A percentile compares a stretch with the other conserved stretches of the same genome.
Evolutionary conservation across 2,888 invertebrate species (phyloP).

Genomic region (Sclerodermus sp.): DNA sequence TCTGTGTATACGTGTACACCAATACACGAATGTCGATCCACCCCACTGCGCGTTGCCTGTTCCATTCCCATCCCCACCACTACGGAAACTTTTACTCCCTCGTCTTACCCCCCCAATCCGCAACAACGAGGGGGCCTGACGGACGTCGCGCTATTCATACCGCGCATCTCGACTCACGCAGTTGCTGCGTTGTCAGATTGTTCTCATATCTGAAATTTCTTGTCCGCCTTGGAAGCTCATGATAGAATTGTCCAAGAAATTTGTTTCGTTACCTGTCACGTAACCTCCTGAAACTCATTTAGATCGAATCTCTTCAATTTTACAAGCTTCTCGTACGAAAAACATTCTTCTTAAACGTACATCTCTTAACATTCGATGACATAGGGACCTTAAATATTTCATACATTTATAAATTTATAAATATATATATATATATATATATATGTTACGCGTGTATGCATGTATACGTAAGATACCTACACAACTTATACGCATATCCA

Average conservation of each 20-base stretch:
- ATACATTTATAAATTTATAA: no score
- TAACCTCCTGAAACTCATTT: no score
- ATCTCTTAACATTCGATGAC: no score
- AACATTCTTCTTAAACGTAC: no score
- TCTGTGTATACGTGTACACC: slow-evolving; percentile 12
- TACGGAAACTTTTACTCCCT: slow-evolving; percentile 32
- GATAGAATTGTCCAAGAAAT: slow-evolving; percentile 13
- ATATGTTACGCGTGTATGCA: background rate
- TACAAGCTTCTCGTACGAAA: no score
- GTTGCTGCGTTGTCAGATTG: slow-evolving; percentile 37
- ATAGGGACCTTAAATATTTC: no score
- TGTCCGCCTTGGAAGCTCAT: background rate
- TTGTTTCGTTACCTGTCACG: no score
- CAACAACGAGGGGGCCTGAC: slow-evolving; percentile 19
- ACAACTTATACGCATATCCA: no score
- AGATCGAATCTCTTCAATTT: no score
- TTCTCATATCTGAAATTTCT: slow-evolving; percentile 7
- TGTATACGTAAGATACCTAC: background rate
- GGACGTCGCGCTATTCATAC: slow-evolving; percentile 36
- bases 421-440: no score
- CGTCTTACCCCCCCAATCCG: slow-evolving; percentile 6
- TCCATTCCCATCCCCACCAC: slow-evolving; percentile 15
- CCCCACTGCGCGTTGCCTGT: background rate
- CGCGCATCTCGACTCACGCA: slow-evolving; percentile 45
- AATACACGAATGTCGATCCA: slow-evolving; percentile 10